phyloP scores from a whole-genome alignment of 2,797 vertebrate genomes.

The Pteropus rufus region DNA sequence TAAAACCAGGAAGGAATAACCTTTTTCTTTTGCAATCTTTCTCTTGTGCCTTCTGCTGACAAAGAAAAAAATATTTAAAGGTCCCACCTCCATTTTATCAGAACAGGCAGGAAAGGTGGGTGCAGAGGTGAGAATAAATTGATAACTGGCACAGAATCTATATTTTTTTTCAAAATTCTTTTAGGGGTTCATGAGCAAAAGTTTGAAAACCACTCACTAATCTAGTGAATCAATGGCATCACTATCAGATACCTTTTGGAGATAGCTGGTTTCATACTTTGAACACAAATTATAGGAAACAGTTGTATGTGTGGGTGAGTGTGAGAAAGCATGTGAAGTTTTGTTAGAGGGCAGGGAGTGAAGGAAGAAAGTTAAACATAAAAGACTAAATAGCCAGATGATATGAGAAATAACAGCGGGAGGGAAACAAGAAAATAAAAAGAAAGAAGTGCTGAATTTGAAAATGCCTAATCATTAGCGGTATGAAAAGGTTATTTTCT shows the following conservation, averaged over 20 bases:
- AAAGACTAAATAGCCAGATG: background rate
- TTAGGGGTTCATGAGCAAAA: background rate
- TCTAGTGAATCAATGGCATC: background rate
- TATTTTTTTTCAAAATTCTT: background rate
- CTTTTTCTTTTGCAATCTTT: background rate
- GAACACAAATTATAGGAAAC: background rate
- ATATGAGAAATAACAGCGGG: background rate
- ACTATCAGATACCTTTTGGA: background rate
- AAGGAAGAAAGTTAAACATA: background rate
- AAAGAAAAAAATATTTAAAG: background rate
- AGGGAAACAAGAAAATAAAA: background rate
- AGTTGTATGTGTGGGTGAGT: background rate
- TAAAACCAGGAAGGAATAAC: background rate
- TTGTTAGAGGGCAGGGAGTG: background rate
- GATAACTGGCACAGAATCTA: background rate
- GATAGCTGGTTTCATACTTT: background rate
- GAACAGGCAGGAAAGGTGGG: background rate
- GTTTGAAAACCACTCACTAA: background rate
- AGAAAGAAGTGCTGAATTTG: background rate
- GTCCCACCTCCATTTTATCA: background rate
- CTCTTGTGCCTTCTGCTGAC: background rate
- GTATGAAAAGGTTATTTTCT: background rate
- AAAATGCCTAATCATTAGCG: background rate
- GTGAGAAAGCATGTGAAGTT: background rate
- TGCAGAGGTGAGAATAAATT: background rate